phyloP scores from a whole-genome alignment of 1,140 invertebrate species.

The Bombus cullumanus region DNA sequence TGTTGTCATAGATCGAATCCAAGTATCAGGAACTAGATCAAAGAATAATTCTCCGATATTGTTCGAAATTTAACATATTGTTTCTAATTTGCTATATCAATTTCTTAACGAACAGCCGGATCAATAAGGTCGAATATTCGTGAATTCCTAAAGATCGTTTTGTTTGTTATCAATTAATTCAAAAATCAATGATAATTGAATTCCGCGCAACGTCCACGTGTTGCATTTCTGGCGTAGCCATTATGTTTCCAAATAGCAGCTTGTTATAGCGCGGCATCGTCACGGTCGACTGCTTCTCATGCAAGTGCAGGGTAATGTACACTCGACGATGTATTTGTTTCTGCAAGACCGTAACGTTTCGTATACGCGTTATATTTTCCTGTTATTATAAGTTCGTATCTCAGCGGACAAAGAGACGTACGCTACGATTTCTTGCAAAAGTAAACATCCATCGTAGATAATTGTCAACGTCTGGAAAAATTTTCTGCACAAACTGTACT shows the following conservation, averaged over 20 bases:
- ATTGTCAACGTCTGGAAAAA: background rate
- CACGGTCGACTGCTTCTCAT: background rate
- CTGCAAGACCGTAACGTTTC: background rate
- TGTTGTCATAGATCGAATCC: background rate
- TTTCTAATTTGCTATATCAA: background rate
- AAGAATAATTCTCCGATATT: background rate
- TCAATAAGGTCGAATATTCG: background rate
- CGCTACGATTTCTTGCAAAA: background rate
- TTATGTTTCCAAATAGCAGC: conserved; percentile 25
- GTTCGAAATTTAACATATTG: background rate
- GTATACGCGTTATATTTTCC: too few species aligned
- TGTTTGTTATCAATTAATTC: background rate
- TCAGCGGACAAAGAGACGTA: background rate
- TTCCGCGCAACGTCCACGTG: background rate
- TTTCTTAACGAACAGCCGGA: too few species aligned
- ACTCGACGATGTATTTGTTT: background rate
- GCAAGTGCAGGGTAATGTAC: background rate
- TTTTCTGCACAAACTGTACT: too few species aligned
- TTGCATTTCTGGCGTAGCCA: conserved; percentile 1
- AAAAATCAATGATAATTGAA: conserved; percentile 3
- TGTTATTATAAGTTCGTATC: background rate
- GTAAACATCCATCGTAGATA: background rate
- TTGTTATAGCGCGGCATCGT: background rate
- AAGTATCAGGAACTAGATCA: conserved; percentile 8
- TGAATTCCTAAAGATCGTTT: background rate